phyloP scores from a whole-genome alignment of 2,888 invertebrate species.

The Hypercompe scribonia region DNA sequence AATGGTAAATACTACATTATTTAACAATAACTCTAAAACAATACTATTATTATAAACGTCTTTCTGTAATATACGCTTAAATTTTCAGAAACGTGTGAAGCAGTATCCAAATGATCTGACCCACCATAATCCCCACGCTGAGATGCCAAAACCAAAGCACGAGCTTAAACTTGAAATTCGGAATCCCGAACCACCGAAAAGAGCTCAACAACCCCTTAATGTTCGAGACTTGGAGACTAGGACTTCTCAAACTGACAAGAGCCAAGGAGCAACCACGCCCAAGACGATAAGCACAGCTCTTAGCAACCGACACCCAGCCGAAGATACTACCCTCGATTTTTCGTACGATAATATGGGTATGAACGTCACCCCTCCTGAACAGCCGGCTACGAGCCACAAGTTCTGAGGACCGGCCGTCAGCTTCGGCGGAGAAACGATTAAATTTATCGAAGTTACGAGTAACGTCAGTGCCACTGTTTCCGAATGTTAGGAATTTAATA shows the following conservation, averaged over 20 bases:
- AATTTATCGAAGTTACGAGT: conserved; percentile 48
- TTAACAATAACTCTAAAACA: background rate
- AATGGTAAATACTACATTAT: background rate
- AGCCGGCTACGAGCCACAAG: conserved; percentile 70
- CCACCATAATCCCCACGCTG: conserved; percentile 82
- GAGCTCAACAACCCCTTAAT: conserved; percentile 74
- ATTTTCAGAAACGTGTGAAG: conserved; percentile 79
- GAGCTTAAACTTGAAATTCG: conserved; percentile 79
- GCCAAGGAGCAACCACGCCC: conserved; percentile 86
- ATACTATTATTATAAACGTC: background rate
- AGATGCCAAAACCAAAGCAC: conserved; percentile 76
- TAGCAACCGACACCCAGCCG: conserved; percentile 91
- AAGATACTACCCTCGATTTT: conserved; percentile 91
- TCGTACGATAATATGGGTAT: conserved; percentile 93
- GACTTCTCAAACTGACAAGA: conserved; percentile 81
- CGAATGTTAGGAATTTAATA: conserved; percentile 21
- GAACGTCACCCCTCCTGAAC: conserved; percentile 88
- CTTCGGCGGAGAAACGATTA: conserved; percentile 58
- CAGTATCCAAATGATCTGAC: conserved; percentile 78
- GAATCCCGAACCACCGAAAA: conserved; percentile 75
- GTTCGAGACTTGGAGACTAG: conserved; percentile 74
- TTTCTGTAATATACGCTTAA: background rate
- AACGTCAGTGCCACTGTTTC: conserved; percentile 21
- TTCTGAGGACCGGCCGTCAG: conserved; percentile 68
- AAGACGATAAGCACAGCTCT: conserved; percentile 90